phyloP scores from a whole-genome alignment of 2,797 vertebrate genomes.

The Acanthis flammea region DNA sequence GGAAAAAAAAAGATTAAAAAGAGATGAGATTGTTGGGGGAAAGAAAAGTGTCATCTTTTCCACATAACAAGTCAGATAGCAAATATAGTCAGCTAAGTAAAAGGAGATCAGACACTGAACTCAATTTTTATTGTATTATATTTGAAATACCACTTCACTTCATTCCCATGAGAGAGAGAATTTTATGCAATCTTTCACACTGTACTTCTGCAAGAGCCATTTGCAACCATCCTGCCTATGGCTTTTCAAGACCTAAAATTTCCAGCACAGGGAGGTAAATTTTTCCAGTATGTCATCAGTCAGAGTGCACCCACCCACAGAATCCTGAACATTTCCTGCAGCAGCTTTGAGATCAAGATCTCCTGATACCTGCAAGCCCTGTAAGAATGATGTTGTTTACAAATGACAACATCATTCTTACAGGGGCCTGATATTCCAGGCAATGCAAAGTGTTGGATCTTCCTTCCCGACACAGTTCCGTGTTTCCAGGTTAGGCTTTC shows the following conservation, averaged over 20 bases:
- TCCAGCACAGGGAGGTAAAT: neutral
- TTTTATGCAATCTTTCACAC: neutral
- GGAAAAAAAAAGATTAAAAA: neutral
- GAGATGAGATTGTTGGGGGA: neutral
- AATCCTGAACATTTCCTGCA: neutral
- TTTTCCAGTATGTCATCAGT: neutral
- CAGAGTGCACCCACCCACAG: neutral
- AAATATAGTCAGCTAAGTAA: neutral
- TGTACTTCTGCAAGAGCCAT: slow-evolving; percentile 22
- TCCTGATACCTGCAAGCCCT: neutral
- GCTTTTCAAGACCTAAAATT: neutral
- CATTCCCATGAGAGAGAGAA: neutral
- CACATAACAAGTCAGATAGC: neutral
- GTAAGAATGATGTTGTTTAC: slow-evolving; percentile 1
- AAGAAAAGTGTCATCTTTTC: neutral
- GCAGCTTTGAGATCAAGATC: neutral
- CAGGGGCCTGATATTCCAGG: slow-evolving; percentile 4
- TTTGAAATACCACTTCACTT: neutral
- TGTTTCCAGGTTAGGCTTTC: neutral
- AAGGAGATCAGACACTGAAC: neutral
- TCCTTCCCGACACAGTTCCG: neutral
- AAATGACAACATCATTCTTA: no score
- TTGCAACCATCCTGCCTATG: neutral
- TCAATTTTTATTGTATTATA: slow-evolving; percentile 20
- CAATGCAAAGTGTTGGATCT: neutral